Conservation (phyloP, 2,888 invertebrate species). For the Caenorhabditis sinica region DNA sequence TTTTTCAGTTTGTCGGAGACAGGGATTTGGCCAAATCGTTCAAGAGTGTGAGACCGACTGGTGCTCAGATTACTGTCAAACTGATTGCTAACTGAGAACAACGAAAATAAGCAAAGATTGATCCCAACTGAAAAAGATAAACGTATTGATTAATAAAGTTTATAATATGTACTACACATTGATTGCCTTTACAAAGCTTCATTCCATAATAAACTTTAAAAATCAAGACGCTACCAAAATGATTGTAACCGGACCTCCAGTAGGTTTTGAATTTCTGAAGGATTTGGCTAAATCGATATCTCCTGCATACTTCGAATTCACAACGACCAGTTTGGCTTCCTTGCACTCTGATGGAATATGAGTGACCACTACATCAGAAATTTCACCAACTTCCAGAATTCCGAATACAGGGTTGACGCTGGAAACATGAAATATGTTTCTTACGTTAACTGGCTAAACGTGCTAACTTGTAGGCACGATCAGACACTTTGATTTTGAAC, state of each 20-base stretch:
- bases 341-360: constrained; percentile 8
- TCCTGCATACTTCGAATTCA: constrained; percentile 19
- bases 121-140: not conserved
- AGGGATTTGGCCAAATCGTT: constrained; percentile 50
- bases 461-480: not conserved
- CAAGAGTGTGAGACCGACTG: constrained; percentile 31
- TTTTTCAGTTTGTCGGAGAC: constrained; percentile 46
- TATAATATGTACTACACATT: not conserved
- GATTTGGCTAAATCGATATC: constrained; percentile 11
- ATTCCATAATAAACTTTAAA: not conserved
- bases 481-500: constrained; percentile 21
- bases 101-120: not conserved
- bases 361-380: constrained; percentile 8
- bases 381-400: constrained; percentile 7
- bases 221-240: not conserved
- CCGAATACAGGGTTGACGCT: constrained; percentile 1
- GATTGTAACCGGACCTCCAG: constrained; percentile 5
- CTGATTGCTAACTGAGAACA: constrained; percentile 27
- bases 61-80: constrained; percentile 40
- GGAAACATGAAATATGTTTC: not conserved
- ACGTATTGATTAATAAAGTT: constrained; percentile 7
- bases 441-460: too few species aligned
- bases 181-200: not conserved
- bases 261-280: constrained; percentile 6
- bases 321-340: constrained; percentile 15